Conservation (phyloP, 2,888 invertebrate species). For the Bugulina stolonifera region DNA sequence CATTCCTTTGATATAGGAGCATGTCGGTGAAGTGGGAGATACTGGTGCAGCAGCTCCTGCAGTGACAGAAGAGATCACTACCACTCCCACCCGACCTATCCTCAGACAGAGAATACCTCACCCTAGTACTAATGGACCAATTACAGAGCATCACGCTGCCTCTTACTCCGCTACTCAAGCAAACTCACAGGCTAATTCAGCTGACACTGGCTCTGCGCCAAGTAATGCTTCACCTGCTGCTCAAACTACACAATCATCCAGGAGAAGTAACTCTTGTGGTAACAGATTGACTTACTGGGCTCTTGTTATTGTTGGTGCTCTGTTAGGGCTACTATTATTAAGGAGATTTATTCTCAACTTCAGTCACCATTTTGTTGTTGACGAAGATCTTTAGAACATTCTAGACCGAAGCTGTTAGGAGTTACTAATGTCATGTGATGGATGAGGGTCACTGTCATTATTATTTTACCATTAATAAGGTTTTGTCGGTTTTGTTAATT, state of each 20-base stretch:
- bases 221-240: not conserved
- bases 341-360: not conserved
- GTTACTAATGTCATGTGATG: no score
- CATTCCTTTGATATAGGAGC: no score
- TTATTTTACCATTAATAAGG: no score
- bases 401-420: no score
- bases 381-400: not conserved
- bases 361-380: not conserved
- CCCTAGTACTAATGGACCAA: not conserved
- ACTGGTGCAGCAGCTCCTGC: no score
- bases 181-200: not conserved
- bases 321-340: not conserved
- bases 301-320: not conserved
- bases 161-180: not conserved
- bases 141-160: not conserved
- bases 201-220: not conserved
- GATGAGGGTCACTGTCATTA: no score
- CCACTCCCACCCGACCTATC: no score
- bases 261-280: not conserved
- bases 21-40: no score
- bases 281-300: not conserved
- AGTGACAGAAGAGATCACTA: no score
- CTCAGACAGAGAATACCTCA: not conserved
- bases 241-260: not conserved
- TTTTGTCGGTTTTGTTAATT: no score